These are phyloP conservation scores for Xylota segnis DNA, from an alignment of 2,888 invertebrate genomes.

Conservation along the genomic window DNA sequence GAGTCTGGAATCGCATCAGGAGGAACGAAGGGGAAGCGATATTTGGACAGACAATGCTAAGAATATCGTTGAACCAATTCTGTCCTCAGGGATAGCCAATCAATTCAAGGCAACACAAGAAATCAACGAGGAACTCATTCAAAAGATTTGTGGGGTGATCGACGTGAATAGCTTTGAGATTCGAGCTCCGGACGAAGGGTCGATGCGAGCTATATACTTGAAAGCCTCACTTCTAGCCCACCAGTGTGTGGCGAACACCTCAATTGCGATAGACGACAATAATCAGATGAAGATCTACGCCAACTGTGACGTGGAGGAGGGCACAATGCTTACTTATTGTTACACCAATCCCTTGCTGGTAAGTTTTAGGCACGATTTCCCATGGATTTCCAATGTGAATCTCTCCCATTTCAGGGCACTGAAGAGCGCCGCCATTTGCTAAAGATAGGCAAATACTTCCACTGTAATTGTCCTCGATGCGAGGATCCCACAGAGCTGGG, in stretches of 20 bases:
- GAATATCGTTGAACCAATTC: constrained; percentile 83
- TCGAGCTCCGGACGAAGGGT: constrained; percentile 84
- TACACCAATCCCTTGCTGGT: constrained; percentile 90
- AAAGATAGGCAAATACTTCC: constrained; percentile 90
- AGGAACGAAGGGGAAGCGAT: constrained; percentile 85
- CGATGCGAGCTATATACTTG: constrained; percentile 89
- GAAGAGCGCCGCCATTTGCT: constrained; percentile 88
- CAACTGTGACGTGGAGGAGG: constrained; percentile 87
- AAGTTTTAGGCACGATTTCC: constrained; percentile 74
- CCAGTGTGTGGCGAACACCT: constrained; percentile 90
- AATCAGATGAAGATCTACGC: constrained; percentile 89
- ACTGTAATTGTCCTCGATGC: constrained; percentile 89
- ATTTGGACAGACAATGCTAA: constrained; percentile 86
- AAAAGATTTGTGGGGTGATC: constrained; percentile 89
- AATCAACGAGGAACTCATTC: constrained; percentile 85
- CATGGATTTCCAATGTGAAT: not conserved
- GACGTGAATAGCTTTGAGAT: constrained; percentile 93
- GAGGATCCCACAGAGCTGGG: constrained; percentile 89
- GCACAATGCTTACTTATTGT: constrained; percentile 88
- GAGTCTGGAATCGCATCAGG: constrained; percentile 87
- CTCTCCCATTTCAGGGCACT: constrained; percentile 86
- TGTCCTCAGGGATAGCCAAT: constrained; percentile 77
- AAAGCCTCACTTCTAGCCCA: constrained; percentile 90
- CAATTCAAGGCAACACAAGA: constrained; percentile 81
- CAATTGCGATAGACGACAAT: constrained; percentile 89